phyloP scores from a whole-genome alignment of 1,140 invertebrate genomes.

The Trichonephila clavata region DNA sequence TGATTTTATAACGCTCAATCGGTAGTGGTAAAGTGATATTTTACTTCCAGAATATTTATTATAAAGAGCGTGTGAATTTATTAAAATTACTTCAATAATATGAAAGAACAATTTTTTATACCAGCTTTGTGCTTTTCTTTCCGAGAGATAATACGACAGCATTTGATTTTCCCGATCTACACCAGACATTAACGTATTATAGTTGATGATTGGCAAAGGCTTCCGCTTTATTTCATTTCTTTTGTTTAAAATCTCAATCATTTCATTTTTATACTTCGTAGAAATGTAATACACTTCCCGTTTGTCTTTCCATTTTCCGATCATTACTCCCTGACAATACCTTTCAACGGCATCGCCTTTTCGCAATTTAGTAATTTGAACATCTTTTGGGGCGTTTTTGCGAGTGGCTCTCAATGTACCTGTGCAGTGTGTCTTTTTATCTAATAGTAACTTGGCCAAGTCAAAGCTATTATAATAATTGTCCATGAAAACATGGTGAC shows the following conservation, averaged over 20 bases:
- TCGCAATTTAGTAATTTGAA: neutral
- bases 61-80: conserved; percentile 30
- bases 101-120: conserved; percentile 23
- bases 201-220: conserved; percentile 7
- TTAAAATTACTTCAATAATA: conserved; percentile 3
- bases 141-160: conserved; percentile 50
- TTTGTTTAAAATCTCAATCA: neutral
- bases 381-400: conserved; percentile 29
- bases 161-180: conserved; percentile 45
- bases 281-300: conserved; percentile 21
- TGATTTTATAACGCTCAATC: neutral
- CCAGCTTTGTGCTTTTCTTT: conserved; percentile 8
- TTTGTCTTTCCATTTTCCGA: conserved; percentile 50
- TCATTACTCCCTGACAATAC: conserved; percentile 45
- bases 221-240: conserved; percentile 32
- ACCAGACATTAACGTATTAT: neutral
- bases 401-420: conserved; percentile 4
- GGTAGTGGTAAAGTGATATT: neutral
- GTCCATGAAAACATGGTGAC: conserved; percentile 52
- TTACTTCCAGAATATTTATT: conserved; percentile 28
- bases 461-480: conserved; percentile 61
- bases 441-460: conserved; percentile 36
- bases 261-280: conserved; percentile 40
- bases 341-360: neutral
- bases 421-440: conserved; percentile 59